Evolutionary conservation across 2,113 vertebrate species (phyloP).

Genomic region (Corvus hawaiiensis): DNA sequence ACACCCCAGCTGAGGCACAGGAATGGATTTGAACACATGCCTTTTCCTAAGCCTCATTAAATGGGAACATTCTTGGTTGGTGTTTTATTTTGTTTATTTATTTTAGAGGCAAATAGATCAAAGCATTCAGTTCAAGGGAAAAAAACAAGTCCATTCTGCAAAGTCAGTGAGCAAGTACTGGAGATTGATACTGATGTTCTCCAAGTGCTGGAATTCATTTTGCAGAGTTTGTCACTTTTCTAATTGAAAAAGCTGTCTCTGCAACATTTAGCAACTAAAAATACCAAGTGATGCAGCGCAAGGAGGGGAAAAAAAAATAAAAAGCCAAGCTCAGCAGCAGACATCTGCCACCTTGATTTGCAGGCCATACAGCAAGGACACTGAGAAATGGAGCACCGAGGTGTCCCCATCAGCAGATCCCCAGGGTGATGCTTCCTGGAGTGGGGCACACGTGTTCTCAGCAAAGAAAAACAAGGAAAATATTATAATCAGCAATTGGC

Average conservation of each 20-base stretch:
- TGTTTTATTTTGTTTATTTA: background rate
- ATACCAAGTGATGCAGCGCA: background rate
- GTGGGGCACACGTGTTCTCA: background rate
- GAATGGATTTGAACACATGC: background rate
- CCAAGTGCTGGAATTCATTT: constrained; percentile 13
- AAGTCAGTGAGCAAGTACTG: background rate
- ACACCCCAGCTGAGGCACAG: background rate
- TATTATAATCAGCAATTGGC: background rate
- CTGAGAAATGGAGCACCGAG: background rate
- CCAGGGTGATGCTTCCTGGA: background rate
- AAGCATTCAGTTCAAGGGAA: background rate
- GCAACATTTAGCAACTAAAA: constrained; percentile 55
- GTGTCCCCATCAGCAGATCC: background rate
- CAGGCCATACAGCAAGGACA: background rate
- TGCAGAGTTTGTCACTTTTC: constrained; percentile 42
- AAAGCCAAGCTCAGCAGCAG: constrained; percentile 1
- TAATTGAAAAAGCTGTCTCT: constrained; percentile 53
- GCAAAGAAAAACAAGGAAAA: background rate
- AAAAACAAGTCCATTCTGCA: background rate
- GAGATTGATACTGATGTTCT: constrained; percentile 25
- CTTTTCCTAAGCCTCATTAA: background rate
- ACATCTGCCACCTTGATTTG: constrained; percentile 14
- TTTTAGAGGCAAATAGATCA: background rate
- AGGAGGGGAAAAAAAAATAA: background rate
- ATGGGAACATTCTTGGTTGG: background rate